phyloP scores from a whole-genome alignment of 2,888 invertebrate genomes.

The Nemotelus pantherinus region DNA sequence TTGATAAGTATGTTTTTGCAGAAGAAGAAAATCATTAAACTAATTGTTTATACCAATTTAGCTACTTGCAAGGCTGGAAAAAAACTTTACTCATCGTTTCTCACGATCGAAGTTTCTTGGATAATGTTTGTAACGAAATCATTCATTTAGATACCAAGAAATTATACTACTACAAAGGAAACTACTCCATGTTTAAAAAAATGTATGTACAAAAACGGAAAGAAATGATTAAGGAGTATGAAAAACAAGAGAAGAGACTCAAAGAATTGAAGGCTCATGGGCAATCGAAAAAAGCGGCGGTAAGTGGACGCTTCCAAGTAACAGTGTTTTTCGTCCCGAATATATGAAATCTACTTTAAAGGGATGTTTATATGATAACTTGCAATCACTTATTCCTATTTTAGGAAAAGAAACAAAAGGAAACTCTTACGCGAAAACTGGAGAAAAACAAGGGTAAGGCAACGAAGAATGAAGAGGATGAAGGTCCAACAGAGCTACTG shows the following conservation, averaged over 20 bases:
- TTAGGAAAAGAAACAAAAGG: no score
- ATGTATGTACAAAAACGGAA: slow-evolving; percentile 96
- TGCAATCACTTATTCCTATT: no score
- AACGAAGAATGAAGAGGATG: no score
- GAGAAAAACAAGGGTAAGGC: no score
- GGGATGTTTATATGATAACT: no score
- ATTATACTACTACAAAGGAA: slow-evolving; percentile 96
- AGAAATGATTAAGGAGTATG: slow-evolving; percentile 96
- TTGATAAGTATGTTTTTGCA: slow-evolving; percentile 82
- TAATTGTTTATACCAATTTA: no score
- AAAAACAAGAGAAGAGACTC: slow-evolving; percentile 96
- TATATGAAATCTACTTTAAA: no score
- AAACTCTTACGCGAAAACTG: no score
- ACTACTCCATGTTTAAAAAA: slow-evolving; percentile 98
- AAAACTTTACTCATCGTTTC: slow-evolving; percentile 98
- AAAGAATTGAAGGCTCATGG: slow-evolving; percentile 95
- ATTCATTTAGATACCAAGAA: slow-evolving; percentile 96
- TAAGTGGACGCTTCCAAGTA: no score
- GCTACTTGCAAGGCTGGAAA: slow-evolving; percentile 97
- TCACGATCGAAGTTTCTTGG: slow-evolving; percentile 99
- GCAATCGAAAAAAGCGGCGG: slow-evolving; percentile 92
- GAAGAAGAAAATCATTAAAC: neutral
- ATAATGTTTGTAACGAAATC: slow-evolving; percentile 99
- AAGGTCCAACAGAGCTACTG: no score
- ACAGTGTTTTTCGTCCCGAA: no score